These are phyloP conservation scores for Dryococelus australis DNA, from an alignment of 2,888 invertebrate species.

Conservation along the genomic window DNA sequence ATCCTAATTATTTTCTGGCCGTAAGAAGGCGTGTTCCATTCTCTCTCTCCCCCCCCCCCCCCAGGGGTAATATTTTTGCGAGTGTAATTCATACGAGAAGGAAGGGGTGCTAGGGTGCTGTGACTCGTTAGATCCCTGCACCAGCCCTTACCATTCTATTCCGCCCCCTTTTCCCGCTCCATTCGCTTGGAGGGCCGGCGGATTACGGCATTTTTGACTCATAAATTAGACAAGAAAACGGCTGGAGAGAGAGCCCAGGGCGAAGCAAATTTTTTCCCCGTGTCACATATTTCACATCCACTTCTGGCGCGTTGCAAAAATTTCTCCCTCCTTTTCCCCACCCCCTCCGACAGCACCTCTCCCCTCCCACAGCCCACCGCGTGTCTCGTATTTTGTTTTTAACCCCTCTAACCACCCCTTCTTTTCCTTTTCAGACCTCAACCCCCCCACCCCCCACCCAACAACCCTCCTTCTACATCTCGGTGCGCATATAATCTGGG, in stretches of 20 bases:
- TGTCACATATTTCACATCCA: constrained; percentile 18
- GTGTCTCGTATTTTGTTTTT: constrained; percentile 9
- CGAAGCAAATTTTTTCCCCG: constrained; percentile 12
- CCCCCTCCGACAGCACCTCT: neutral
- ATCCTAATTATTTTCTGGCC: constrained; percentile 25
- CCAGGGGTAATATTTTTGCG: constrained; percentile 4
- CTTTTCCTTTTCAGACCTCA: neutral
- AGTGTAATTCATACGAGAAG: constrained; percentile 18
- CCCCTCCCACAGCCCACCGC: neutral
- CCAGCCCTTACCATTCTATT: constrained; percentile 11
- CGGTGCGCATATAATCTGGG: constrained; percentile 16
- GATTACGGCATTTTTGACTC: constrained; percentile 23
- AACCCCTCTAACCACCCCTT: neutral
- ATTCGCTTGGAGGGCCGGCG: constrained; percentile 3
- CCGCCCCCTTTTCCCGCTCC: neutral
- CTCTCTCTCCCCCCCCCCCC: neutral
- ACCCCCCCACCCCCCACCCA: neutral
- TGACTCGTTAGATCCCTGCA: neutral
- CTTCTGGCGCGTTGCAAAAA: constrained; percentile 22
- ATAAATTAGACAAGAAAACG: constrained; percentile 27
- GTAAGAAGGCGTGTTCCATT: constrained; percentile 5
- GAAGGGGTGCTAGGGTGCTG: constrained; percentile 11
- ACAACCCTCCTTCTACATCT: too few relatives aligned
- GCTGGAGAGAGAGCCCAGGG: constrained; percentile 3
- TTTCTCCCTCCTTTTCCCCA: constrained; percentile 5